Percentiles rank a stretch among this genome's conserved stretches.
These are phyloP conservation scores for Carollia perspicillata DNA, from an alignment of 2,113 vertebrate species.

Conservation along the genomic window DNA sequence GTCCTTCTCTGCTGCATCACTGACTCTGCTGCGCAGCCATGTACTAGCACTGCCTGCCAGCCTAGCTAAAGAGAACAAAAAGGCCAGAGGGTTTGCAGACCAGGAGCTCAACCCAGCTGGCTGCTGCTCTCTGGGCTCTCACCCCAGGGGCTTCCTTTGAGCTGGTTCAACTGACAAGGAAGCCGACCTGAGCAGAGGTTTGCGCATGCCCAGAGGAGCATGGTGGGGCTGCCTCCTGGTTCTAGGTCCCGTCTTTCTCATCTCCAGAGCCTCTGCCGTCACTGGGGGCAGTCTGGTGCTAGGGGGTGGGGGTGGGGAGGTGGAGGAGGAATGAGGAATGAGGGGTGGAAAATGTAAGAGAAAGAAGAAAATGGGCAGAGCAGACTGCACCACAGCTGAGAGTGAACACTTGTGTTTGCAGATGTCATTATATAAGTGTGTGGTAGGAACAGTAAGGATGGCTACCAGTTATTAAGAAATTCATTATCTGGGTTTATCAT, in stretches of 20 bases:
- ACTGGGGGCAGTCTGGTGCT: background rate
- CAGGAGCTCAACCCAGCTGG: rapidly evolving
- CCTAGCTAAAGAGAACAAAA: background rate
- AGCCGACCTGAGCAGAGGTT: background rate
- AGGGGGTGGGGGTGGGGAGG: too few relatives aligned
- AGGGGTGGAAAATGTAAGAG: background rate
- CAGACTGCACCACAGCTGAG: background rate
- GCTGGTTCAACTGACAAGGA: background rate
- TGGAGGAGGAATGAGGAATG: too few relatives aligned
- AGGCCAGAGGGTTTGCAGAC: background rate
- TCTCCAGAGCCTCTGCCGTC: background rate
- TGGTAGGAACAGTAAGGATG: background rate
- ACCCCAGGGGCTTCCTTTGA: background rate
- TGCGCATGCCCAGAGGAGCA: background rate
- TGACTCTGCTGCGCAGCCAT: background rate
- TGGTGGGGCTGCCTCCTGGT: rapidly evolving
- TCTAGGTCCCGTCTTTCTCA: background rate
- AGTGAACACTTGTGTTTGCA: background rate
- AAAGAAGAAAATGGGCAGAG: background rate
- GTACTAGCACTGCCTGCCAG: background rate
- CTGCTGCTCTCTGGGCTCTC: background rate
- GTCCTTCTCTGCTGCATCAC: rapidly evolving
- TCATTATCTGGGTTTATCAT: background rate
- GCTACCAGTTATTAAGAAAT: constrained; percentile 2
- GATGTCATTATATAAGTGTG: background rate